Conservation (phyloP, 2,113 vertebrate species). For the Aphyosemion australe region DNA sequence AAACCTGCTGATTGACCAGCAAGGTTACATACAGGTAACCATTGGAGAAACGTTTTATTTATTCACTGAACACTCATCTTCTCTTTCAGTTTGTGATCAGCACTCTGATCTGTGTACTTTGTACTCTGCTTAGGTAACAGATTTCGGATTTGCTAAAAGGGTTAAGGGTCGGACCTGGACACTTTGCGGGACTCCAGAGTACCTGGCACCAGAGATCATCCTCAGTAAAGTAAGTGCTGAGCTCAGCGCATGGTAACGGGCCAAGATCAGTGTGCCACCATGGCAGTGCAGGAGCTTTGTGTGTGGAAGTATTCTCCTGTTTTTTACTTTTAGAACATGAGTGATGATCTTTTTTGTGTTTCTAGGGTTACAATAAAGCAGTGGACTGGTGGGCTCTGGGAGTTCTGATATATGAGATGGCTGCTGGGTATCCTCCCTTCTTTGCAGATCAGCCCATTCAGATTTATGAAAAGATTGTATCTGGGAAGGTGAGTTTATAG, state of each 20-base stretch:
- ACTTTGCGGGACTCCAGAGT: conserved; percentile 92
- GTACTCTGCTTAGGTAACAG: conserved; percentile 84
- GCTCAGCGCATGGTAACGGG: background rate
- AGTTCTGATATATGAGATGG: conserved; percentile 95
- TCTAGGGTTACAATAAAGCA: conserved; percentile 93
- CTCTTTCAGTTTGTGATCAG: background rate
- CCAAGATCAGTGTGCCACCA: no score
- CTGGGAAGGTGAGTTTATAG: conserved; percentile 85
- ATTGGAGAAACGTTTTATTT: no score
- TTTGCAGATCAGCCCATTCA: conserved; percentile 96
- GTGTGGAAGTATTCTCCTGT: background rate
- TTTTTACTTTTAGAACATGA: background rate
- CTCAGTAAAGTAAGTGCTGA: conserved; percentile 85
- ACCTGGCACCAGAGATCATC: conserved; percentile 93
- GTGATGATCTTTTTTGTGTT: conserved; percentile 28
- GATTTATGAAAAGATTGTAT: conserved; percentile 97
- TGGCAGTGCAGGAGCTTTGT: background rate
- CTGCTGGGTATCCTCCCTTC: conserved; percentile 92
- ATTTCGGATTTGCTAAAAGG: conserved; percentile 94
- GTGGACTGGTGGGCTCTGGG: conserved; percentile 97
- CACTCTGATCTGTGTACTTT: background rate
- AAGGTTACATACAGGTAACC: conserved; percentile 90
- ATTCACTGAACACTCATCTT: no score
- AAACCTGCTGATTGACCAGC: conserved; percentile 93
- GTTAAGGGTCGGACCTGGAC: conserved; percentile 96